Evolutionary conservation across 1,140 invertebrate species (phyloP).

Genomic region (Steinernema khuongi): DNA sequence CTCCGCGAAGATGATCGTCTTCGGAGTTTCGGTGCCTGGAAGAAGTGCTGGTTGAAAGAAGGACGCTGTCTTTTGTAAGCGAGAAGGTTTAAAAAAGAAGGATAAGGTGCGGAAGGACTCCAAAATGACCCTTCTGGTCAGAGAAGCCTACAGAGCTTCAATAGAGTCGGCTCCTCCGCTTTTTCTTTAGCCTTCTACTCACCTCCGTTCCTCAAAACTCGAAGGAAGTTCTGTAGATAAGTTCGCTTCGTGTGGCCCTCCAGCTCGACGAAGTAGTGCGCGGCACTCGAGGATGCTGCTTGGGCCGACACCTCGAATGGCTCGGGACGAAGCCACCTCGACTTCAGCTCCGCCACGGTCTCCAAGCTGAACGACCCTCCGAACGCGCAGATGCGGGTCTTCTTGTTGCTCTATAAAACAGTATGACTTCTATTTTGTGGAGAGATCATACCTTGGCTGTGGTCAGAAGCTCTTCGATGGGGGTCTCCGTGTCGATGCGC

Average conservation of each 20-base stretch:
- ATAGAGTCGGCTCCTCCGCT: no score
- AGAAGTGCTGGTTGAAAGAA: no score
- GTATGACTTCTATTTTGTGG: background rate
- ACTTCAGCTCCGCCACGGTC: background rate
- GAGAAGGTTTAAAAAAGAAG: no score
- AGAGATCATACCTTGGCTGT: background rate
- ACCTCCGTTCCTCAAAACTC: background rate
- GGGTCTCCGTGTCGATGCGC: background rate
- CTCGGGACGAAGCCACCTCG: background rate
- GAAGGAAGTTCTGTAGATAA: background rate
- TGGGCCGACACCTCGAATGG: background rate
- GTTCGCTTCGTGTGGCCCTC: background rate
- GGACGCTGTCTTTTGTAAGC: no score
- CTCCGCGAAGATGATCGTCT: slow-evolving; percentile 11
- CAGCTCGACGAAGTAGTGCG: background rate
- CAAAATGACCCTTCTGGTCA: no score
- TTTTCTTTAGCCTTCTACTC: no score
- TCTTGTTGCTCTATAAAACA: background rate
- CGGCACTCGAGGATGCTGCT: background rate
- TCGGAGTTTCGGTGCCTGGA: background rate
- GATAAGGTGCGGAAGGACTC: no score
- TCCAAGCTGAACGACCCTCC: background rate
- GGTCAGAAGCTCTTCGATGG: background rate
- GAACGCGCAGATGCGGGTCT: background rate
- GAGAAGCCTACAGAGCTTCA: no score